Evolutionary conservation across 2,797 vertebrate genomes (phyloP).

Genomic region (Sebastes baramenuke): DNA sequence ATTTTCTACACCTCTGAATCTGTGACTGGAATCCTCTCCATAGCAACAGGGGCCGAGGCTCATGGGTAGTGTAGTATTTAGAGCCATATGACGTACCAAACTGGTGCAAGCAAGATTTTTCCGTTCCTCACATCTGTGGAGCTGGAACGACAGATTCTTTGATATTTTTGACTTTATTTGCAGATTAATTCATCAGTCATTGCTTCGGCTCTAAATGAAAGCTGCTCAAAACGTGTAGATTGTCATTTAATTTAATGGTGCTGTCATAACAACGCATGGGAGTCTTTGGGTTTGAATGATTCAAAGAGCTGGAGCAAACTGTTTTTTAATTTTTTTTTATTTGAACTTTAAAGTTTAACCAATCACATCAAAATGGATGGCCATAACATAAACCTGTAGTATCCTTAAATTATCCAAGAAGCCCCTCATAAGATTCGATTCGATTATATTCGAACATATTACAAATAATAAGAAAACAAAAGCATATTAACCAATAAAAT

Average conservation of each 20-base stretch:
- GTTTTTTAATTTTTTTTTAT: too few species aligned
- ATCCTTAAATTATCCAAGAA: not conserved
- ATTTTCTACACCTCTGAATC: not conserved
- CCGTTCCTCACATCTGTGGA: not conserved
- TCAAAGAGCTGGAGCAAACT: too few species aligned
- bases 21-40: not conserved
- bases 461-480: accelerated
- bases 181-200: too few species aligned
- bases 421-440: accelerated
- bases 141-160: too few species aligned
- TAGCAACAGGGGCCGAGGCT: not conserved
- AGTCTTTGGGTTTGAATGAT: too few species aligned
- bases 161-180: too few species aligned
- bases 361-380: not conserved
- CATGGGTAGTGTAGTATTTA: not conserved
- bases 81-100: not conserved
- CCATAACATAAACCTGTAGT: not conserved
- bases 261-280: too few species aligned
- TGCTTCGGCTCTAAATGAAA: too few species aligned
- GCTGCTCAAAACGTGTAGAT: too few species aligned
- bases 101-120: not conserved
- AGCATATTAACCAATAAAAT: not conserved
- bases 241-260: too few species aligned
- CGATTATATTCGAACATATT: not conserved
- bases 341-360: too few species aligned